Evolutionary conservation across 2,113 vertebrate species (phyloP).

Genomic region (Rhinopomastus cyanomelas): DNA sequence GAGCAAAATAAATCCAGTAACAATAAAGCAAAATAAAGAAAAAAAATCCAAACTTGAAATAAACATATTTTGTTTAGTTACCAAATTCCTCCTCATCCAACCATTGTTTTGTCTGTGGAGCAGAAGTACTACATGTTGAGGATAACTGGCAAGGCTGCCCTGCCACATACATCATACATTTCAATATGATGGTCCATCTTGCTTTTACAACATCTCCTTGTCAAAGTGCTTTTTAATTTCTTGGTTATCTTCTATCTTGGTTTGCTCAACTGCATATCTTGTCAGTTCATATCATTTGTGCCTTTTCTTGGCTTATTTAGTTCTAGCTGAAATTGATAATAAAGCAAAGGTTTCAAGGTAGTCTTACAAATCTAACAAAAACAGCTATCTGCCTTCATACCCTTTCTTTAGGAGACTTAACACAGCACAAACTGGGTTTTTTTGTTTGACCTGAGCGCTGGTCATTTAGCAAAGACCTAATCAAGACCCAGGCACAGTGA

Average conservation of each 20-base stretch:
- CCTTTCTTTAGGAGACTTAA: neutral
- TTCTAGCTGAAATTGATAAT: neutral
- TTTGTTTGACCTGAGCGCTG: neutral
- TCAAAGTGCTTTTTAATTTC: neutral
- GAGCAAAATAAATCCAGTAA: too few species aligned
- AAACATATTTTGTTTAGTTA: neutral
- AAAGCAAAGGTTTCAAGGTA: neutral
- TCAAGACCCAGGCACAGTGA: neutral
- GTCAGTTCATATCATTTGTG: neutral
- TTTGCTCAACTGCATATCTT: fast-evolving
- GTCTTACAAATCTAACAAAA: neutral
- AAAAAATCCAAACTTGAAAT: neutral
- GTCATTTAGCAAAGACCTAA: neutral
- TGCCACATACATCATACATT: fast-evolving
- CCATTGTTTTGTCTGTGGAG: neutral
- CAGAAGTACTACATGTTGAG: neutral
- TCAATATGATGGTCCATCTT: neutral
- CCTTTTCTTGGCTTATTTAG: neutral
- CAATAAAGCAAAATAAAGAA: neutral
- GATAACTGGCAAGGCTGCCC: neutral
- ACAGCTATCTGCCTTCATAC: neutral
- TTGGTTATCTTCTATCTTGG: neutral
- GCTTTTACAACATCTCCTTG: neutral
- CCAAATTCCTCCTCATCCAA: neutral
- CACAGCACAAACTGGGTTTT: too few species aligned